Evolutionary conservation across 2,113 vertebrate genomes (phyloP), one percentile per base, ranked within the genome.

Genomic region (Strix uralensis): DNA sequence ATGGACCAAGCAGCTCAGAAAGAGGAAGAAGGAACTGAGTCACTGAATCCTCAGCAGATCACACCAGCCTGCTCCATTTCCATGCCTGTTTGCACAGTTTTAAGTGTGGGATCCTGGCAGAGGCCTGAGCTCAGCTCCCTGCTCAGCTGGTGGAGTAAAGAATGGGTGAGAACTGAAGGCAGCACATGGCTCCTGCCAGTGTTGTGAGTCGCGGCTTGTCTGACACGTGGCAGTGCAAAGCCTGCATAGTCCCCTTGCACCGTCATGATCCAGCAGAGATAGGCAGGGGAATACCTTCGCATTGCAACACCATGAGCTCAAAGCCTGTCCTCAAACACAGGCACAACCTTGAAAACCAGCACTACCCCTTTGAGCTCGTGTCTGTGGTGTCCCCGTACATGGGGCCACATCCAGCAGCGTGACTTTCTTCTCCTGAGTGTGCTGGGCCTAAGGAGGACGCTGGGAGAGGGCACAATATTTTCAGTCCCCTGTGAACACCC

Each of bases 161-260:
- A 19, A 15, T 7, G 57, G 26, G 6, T 7, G 42, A 51, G 63
- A 63, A 34, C 23, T 14, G 9, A 18, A 10, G 63, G 42, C 46
- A 30, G 54, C n/a, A 7, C 23, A 5, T 5, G 3, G 62, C 59
- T 54, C n/a, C 66, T 27, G 32, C 26, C 74, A 12, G 32, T 2
- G 22, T 4, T 16, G 34, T 11, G 57, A 30, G 30, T 20, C 29
- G 3, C 3, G 1, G 32, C 54, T 46, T 6, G 2, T 25, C 69
- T 3, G 4, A 34, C 34, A 26, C 3, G 2, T n/a, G 72, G 40
- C 9, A 1, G 29, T 6, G 30, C 23, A 13, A 26, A 85, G 30
- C 51, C 69, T 3, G 13, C 6, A 0, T 2, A 1, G 20, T 12
- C 4, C 52, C 38, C 23, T 27, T 7, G 13, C 21, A 4, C 20